Percentiles rank a stretch among this genome's conserved stretches.
These are phyloP conservation scores for Propithecus perrieri DNA, from an alignment of 2,797 vertebrate species.

Conservation along the genomic window DNA sequence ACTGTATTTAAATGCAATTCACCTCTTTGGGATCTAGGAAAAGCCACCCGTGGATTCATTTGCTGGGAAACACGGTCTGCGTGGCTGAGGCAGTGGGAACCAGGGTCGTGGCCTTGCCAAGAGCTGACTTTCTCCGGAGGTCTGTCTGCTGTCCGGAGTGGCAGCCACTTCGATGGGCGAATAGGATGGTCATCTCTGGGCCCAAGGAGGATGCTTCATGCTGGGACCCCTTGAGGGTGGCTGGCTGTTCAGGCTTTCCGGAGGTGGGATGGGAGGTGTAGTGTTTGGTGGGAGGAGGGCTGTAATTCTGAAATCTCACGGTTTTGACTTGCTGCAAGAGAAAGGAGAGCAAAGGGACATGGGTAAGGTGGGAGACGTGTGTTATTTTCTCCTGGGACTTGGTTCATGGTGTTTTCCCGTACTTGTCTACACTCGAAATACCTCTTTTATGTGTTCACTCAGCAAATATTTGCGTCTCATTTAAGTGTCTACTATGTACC, in stretches of 20 bases:
- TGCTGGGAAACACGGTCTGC: slow-evolving; percentile 88
- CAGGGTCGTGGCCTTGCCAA: slow-evolving; percentile 83
- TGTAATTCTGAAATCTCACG: slow-evolving; percentile 94
- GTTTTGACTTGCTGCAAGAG: slow-evolving; percentile 92
- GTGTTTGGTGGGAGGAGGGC: slow-evolving; percentile 88
- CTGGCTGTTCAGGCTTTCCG: slow-evolving; percentile 79
- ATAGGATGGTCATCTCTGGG: slow-evolving; percentile 85
- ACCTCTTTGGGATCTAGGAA: slow-evolving; percentile 79
- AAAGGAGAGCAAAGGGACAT: slow-evolving; percentile 40
- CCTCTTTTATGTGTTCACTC: background rate
- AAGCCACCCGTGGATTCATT: slow-evolving; percentile 85
- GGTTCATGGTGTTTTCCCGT: background rate
- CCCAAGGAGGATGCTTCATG: slow-evolving; percentile 85
- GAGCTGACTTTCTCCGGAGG: slow-evolving; percentile 85
- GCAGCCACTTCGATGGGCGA: slow-evolving; percentile 86
- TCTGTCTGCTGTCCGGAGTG: slow-evolving; percentile 90
- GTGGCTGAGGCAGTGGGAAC: slow-evolving; percentile 78
- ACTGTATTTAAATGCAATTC: slow-evolving; percentile 56
- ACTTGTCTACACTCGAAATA: background rate
- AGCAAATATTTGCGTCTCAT: background rate
- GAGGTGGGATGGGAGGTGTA: slow-evolving; percentile 86
- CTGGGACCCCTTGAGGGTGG: slow-evolving; percentile 74
- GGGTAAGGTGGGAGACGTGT: background rate
- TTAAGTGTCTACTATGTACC: background rate
- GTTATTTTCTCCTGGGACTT: background rate